Evolutionary conservation across 2,113 vertebrate genomes (phyloP), one percentile per base, ranked within the genome.

Genomic region (Ptychochromis oligacanthus): DNA sequence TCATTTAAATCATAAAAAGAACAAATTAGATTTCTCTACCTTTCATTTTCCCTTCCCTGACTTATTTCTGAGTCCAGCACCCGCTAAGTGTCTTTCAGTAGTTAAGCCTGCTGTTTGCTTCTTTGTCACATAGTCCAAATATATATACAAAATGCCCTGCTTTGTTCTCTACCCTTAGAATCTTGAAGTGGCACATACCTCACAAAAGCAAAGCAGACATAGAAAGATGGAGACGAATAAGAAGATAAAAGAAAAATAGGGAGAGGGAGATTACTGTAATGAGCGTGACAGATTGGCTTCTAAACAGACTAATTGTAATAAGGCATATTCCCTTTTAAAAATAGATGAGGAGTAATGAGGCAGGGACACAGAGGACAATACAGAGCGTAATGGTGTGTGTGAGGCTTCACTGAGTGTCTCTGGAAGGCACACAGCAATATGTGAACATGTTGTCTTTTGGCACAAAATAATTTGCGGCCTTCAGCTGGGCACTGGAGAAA

Each of bases 311-410:
- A 94, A 94, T 90, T 93, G 92, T 79, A 82, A 91, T 83, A 93
- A 91, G 85, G 83, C 91, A 90, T 89, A 88, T 90, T 89, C 89
- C 77, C 80, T 87, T 93, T 93, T 93, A 90, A 94, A 93, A 92
- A 91, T 91, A 92, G 85, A 93, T 92, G 85, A 82, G 89, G 86
- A 82, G 89, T 93, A 94, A 94, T 94, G 92, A 94, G 89, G 84
- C 85, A 31, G 64, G 85, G 82, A 88, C 82, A 67, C 84, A 84
- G 84, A 83, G 87, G 91, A 93, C 89, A 89, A 82, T 85, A 31
- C 81, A 24, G 77, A 82, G 85, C 36, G 87, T 89, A 91, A 93
- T 91, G 82, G 78, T 17, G 81, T 86, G 86, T 83, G 80, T 59
- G 80, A 80, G 79, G 80, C 78, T 64, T 36, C 26, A 26, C 57